Base-by-base conservation (phyloP, 30 jellyfish, hydroid and myxozoan genomes). In the Aurelia sp. region DNA sequence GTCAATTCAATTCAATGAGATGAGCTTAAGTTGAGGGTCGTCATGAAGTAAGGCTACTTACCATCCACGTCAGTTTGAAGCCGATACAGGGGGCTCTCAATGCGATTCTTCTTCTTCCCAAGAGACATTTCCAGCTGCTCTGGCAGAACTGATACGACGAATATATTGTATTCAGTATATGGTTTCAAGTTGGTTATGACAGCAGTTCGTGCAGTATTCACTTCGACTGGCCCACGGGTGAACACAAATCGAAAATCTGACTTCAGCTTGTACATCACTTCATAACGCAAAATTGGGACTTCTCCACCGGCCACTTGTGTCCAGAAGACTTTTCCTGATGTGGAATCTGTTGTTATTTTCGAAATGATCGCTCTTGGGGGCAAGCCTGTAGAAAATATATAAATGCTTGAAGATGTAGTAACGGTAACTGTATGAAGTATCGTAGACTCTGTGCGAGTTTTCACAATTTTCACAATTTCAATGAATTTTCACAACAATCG, bases 51-150 rank as follows among this genome's bases (percentile, higher is more conserved):
- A 27, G 33, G 33, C 33, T 27, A 27, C 69, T 59, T 41, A 72
- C 93, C 93, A 67, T 72, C 93, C 15, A 84, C 93, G 62, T 84
- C 93, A 50, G 93, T 84, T 61, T 84, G 83, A 15, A 84, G 63
- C 69, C 93, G 61, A 76, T 67, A 84, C 30, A 84, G 13, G 12
- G 86, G 83, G 81, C 93, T 84, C 21, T 73, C 66, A n/a, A 84
- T 84, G 30, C 31, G 65, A 57, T 72, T 61, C 38, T 16, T 67
- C 30, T 53, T 65, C 5, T 30, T 35, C n/a, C 79, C 86, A 5
- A 72, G 61, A 11, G 84, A 69, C 9, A 57, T 68, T 58, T 84
- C 78, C 58, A 84, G 59, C 48, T 84, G 86, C 44, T 84, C 68
- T n/a, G 93, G 93, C 63, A 84, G 57, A 22, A 57, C 76, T 4